phyloP scores from a whole-genome alignment of 2,797 vertebrate genomes.

The Momotus momota region DNA sequence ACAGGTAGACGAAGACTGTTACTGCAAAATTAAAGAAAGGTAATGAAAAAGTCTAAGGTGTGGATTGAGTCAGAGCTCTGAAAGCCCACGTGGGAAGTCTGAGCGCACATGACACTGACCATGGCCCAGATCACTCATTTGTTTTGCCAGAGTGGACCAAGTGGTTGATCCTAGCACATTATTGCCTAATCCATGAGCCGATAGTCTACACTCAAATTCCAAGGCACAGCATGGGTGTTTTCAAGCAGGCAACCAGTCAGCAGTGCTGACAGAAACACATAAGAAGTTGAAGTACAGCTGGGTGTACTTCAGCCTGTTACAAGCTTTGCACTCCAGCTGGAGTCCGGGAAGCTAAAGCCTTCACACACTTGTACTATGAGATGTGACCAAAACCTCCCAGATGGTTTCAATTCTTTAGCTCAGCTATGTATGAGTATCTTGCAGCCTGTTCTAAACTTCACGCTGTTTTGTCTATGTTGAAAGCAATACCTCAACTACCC shows the following conservation, averaged over 20 bases:
- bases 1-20: background rate
- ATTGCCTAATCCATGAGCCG: background rate
- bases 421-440: background rate
- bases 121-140: accelerated
- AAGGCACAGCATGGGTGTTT: accelerated
- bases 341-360: background rate
- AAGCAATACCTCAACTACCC: background rate
- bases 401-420: background rate
- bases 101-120: background rate
- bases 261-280: background rate
- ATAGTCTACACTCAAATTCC: background rate
- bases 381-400: background rate
- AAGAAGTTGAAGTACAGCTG: background rate
- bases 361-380: background rate
- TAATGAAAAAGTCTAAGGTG: background rate
- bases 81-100: background rate
- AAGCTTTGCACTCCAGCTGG: background rate
- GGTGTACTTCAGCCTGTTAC: background rate
- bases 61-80: background rate
- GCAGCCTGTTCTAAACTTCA: background rate
- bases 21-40: background rate
- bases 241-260: background rate
- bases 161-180: background rate
- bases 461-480: background rate
- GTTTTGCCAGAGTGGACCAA: background rate